Base-by-base conservation (phyloP, 2,888 invertebrate species). In the Nemotelus pantherinus region DNA sequence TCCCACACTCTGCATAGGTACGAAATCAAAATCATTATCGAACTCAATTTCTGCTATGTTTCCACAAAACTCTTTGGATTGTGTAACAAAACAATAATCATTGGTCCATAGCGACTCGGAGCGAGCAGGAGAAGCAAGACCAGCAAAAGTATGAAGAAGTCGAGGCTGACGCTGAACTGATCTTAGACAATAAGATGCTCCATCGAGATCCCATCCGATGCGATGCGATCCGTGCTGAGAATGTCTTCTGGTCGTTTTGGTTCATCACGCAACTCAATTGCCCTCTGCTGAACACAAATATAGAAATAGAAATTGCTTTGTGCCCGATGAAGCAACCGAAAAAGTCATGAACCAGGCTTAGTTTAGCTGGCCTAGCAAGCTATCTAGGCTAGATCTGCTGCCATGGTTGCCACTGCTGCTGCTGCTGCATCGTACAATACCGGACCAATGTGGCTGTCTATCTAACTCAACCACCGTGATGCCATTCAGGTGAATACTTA, bases 181-280 rank as follows among this genome's bases (percentile, higher is more conserved):
- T 72, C 57, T 72, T 45, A 50, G 57, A 72, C 72, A 72, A 72
- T 44, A 72, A 45, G 47, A 58, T 72, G 39, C 45, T 67, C 3
- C 25, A 25, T 25, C 7, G 25, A 39, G 60, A 41, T 41, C 57
- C 2, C 57, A 9, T 57, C 41, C 7, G 60, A 39, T 60, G 25
- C 41, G 43, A 41, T 63, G 4, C n/a, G n/a, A 10, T 10, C 57
- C 7, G 10, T 25, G 70, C 55, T 55, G 70, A 70, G 70, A 53
- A 53, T 70, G 53, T 68, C 68, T 53, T 70, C 53, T 53, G 70
- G 70, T 50, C 55, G 77, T 79, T 75, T 76, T 77, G 77, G 55
- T 72, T 75, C 79, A 79, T 79, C 79, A 79, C 79, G 77, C 79
- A 79, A 79, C 76, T 68, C 76, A 79, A 79, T 79, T 79, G 79